Evolutionary conservation across 2,113 vertebrate species (phyloP), one percentile per base, ranked within the genome.

Genomic region (Antigone vipio): DNA sequence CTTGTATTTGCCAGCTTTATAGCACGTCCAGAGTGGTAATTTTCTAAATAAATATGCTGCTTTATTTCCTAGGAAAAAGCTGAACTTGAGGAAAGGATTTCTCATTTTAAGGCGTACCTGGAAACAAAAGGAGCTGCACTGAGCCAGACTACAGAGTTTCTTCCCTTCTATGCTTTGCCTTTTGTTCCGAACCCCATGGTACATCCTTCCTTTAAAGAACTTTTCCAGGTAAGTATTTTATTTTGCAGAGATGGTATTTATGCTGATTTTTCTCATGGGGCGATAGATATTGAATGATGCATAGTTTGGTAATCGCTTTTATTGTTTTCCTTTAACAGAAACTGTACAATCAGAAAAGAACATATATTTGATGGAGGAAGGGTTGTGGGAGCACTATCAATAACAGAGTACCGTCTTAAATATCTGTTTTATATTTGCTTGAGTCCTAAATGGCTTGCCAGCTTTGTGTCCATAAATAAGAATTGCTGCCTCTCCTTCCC

Each of bases 101-200:
- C 97, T 26, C 72, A 95, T 86, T 99, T 99, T 96, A 99, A 98
- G 94, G 97, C 98, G 71, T 99, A 98, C 92, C 96, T 99, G 93
- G 99, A 99, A 98, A 99, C 99, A 23, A 98, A 98, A 88, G 99
- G 99, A 64, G 98, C 98, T 13, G 97, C 98, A 0, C 85, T 99
- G 95, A 99, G 99, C 92, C 99, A 99, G 96, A 99, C 98, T 75
- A 98, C 99, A 1, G 99, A 99, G 96, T 99, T 99, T 93, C 98
- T 99, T 85, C 99, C 99, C 12, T 99, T 99, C 95, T 99, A 99
- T 12, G 99, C 99, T 72, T 98, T 99, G 88, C 99, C 99, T 20
- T 99, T 99, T 60, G 99, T 99, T 67, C 99, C 99, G 4, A 99
- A 99, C 81, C 99, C 99, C 11, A 87, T 94, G 47, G 96, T 97